A percentile compares a stretch with the other conserved stretches of the same genome.
Evolutionary conservation across 2,113 vertebrate genomes (phyloP).

Genomic region (Heterochromis multidens): DNA sequence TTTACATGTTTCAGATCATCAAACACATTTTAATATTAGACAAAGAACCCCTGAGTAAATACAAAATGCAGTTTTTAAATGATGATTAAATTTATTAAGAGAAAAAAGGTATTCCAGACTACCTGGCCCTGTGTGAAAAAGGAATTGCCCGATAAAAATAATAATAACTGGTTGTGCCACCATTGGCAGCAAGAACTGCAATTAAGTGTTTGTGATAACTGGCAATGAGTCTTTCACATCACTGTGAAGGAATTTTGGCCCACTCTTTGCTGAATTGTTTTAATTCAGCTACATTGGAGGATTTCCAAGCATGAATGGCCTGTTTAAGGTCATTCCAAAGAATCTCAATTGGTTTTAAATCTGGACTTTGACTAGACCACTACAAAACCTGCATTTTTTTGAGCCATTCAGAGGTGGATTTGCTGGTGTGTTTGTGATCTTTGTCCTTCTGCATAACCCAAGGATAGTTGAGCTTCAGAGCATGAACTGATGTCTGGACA

Average conservation of each 20-base stretch:
- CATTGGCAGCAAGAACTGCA: neutral
- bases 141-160: neutral
- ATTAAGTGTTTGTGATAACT: neutral
- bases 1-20: neutral
- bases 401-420: neutral
- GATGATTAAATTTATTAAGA: neutral
- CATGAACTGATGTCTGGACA: neutral
- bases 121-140: neutral
- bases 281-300: neutral
- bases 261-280: neutral
- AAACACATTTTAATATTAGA: neutral
- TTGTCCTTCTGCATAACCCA: neutral
- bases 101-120: neutral
- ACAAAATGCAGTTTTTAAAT: neutral
- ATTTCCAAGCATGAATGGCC: too few relatives aligned
- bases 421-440: too few relatives aligned
- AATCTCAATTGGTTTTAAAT: too few relatives aligned
- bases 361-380: too few relatives aligned
- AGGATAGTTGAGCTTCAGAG: neutral
- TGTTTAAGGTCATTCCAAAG: too few relatives aligned
- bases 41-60: too few relatives aligned
- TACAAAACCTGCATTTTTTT: neutral
- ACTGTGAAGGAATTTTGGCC: neutral
- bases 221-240: neutral
- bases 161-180: neutral